Evolutionary conservation across 2,797 vertebrate genomes (phyloP), one percentile per base, ranked within the genome.

Genomic region (Cheirogaleus major): DNA sequence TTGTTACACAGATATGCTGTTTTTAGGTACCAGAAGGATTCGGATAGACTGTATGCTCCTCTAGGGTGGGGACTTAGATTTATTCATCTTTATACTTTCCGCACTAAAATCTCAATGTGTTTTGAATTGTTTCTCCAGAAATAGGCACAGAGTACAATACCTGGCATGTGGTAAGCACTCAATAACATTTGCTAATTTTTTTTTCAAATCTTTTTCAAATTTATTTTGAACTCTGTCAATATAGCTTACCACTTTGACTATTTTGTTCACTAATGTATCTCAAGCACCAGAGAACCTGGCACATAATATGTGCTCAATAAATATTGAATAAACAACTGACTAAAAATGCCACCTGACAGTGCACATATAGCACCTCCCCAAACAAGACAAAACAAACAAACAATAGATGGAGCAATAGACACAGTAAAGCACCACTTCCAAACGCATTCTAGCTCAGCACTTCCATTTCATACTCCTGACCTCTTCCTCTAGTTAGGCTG

Each of bases 101-200:
- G 27, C 63, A 79, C 63, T 79, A 59, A 89, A 94, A 93, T 38
- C 43, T 70, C 91, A 82, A 15, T 50, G 50, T 75, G 32, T 30
- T 95, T 78, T 83, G 41, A 95, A 92, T 59, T 50, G 10, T 48
- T 81, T 87, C 69, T 90, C 55, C 63, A 59, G 22, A 95, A 95
- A 85, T 70, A 78, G 67, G 63, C 55, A 89, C 38, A 78, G 48
- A 75, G 50, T 35, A 80, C 52, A 91, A 32, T n/a, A 80, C 61
- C 48, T 88, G 76, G 55, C 59, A 59, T 38, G 23, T 10, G 50
- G 18, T 57, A 84, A 78, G 79, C 57, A 88, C 41, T 91, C 41
- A 72, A 48, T 32, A 79, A 69, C 32, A 90, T 45, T 50, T 84
- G 13, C 41, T 96, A 89, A 89, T 22, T 82, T 69, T 76, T 65